Base-by-base conservation (phyloP, 53 echinoderm and acorn worm genomes). In the Holothuria scabra region DNA sequence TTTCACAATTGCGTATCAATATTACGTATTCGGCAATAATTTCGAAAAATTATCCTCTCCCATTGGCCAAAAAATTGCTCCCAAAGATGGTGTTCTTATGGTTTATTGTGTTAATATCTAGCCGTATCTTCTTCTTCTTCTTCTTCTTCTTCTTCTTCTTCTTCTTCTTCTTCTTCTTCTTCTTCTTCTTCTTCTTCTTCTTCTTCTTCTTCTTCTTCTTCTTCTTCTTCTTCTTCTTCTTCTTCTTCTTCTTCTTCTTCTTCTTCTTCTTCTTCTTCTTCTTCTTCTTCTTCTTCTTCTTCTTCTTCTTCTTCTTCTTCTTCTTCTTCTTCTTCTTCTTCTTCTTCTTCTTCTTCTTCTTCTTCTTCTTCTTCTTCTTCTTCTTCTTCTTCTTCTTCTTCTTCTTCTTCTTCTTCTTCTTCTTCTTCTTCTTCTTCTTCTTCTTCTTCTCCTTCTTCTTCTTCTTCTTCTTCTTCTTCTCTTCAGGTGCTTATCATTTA, bases 291-390 rank as follows among this genome's bases (percentile, higher is more conserved):
- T 62, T 59, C 1, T 79, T 16, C 25, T 24, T 61, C 34, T 61
- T 61, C 25, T 21, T 24, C 16, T 35, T 38, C 35, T 74, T 74
- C 16, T 29, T 74, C 75, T 74, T 66, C 67, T 66, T 66, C 67
- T 66, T 66, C 67, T 66, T 66, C 67, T 66, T 66, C 67, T 66
- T 66, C 67, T 66, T 66, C 67, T 66, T 66, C 67, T 66, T 66
- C 67, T 66, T 66, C 67, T 66, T 66, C 67, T 66, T 66, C 67
- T 66, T 66, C 67, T 66, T 66, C 67, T 66, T 66, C 67, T 66
- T 66, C 67, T 66, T 66, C 67, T 66, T 66, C 67, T 66, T 66
- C 67, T 66, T 66, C 67, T 66, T 66, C 67, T 66, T 66, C 67
- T 66, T 66, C 67, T 66, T 66, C 67, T 66, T 66, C 67, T 66